phyloP scores from a whole-genome alignment of 2,888 invertebrate species.

The Gymnoscelis rufifasciata region DNA sequence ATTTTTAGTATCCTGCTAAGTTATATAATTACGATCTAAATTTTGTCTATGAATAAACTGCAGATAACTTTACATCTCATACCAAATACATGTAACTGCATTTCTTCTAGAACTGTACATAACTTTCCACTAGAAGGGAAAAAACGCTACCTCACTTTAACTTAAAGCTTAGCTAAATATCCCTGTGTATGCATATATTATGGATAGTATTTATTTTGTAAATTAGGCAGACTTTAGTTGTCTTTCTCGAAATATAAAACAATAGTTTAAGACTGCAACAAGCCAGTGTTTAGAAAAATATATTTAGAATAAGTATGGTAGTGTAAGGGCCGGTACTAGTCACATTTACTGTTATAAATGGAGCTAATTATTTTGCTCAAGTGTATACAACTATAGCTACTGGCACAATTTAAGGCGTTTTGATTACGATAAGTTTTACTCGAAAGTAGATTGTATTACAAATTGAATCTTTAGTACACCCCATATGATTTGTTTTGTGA shows the following conservation, averaged over 20 bases:
- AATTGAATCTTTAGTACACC: background rate
- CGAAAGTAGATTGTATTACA: background rate
- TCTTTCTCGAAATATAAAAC: constrained; percentile 16
- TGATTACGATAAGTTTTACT: constrained; percentile 1
- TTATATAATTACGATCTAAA: constrained; percentile 47
- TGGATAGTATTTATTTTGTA: constrained; percentile 29
- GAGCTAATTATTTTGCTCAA: constrained; percentile 66
- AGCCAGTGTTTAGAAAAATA: constrained; percentile 67
- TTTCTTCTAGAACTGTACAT: constrained; percentile 69
- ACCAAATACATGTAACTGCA: constrained; percentile 61
- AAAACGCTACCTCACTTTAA: constrained; percentile 78
- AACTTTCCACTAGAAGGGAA: constrained; percentile 73
- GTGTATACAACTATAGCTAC: constrained; percentile 34
- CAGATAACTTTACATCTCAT: constrained; percentile 45
- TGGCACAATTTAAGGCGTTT: constrained; percentile 19
- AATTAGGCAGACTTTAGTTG: constrained; percentile 20
- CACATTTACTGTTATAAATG: constrained; percentile 57
- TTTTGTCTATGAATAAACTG: constrained; percentile 28
- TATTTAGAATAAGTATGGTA: constrained; percentile 52
- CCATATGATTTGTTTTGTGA: constrained; percentile 1
- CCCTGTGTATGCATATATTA: constrained; percentile 31
- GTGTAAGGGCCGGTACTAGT: constrained; percentile 70
- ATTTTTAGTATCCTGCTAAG: constrained; percentile 47
- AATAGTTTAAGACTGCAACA: constrained; percentile 60
- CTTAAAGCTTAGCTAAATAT: constrained; percentile 71